phyloP scores from a whole-genome alignment of 2,797 vertebrate species.

The Tragelaphus oryx region DNA sequence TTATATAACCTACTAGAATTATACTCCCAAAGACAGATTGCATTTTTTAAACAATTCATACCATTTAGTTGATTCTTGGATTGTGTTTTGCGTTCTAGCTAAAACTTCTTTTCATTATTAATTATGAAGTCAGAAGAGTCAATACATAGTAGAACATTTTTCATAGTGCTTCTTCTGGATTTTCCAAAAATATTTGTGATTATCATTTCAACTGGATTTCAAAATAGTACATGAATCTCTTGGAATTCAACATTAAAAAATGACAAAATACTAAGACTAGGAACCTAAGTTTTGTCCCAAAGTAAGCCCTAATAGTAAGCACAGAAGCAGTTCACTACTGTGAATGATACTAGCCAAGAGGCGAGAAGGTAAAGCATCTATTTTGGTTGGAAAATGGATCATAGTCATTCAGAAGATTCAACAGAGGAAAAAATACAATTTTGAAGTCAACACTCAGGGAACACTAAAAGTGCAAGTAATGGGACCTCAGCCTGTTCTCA shows the following conservation, averaged over 20 bases:
- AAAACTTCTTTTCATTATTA: conserved; percentile 50
- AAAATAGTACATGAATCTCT: background rate
- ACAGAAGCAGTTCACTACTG: background rate
- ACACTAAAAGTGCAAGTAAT: background rate
- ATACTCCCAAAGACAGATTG: conserved; percentile 53
- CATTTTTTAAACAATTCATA: conserved; percentile 63
- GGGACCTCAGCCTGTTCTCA: background rate
- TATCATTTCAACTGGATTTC: background rate
- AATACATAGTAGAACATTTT: background rate
- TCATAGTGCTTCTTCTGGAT: background rate
- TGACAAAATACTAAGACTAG: background rate
- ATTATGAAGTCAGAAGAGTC: background rate
- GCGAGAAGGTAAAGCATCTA: background rate
- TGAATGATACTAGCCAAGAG: background rate
- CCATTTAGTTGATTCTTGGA: conserved; percentile 55
- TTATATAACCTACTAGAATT: conserved; percentile 50
- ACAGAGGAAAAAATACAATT: conserved; percentile 24
- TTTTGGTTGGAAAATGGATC: background rate
- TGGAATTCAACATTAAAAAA: background rate
- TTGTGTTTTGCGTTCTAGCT: conserved; percentile 62
- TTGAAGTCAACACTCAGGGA: conserved; percentile 25
- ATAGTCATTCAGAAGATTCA: background rate
- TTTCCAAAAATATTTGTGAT: background rate
- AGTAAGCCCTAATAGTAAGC: background rate
- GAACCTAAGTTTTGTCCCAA: background rate